phyloP scores from a whole-genome alignment of 2,113 vertebrate species.

The Myrmecophaga tridactyla region DNA sequence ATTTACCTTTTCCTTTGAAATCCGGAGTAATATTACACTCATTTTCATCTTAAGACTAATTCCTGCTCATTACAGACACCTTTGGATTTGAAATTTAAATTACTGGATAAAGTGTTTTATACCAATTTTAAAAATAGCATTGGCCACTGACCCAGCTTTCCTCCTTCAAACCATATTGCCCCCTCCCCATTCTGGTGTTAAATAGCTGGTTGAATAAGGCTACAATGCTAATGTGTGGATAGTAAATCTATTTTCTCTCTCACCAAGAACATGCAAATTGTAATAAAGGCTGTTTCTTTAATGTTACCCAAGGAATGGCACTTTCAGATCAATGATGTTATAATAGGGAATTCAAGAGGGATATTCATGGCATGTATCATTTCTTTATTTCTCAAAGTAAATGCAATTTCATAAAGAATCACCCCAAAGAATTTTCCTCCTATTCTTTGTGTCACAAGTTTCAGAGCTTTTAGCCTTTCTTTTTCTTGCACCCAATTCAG shows the following conservation, averaged over 20 bases:
- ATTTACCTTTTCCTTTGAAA: slow-evolving; percentile 1
- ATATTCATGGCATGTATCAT: not conserved
- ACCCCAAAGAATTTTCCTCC: not conserved
- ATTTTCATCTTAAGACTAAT: not conserved
- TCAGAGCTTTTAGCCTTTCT: not conserved
- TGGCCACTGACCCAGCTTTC: not conserved
- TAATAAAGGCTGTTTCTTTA: not conserved
- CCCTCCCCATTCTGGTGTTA: not conserved
- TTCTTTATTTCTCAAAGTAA: not conserved
- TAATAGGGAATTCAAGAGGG: not conserved
- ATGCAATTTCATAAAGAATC: not conserved
- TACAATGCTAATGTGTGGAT: not conserved
- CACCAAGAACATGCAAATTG: not conserved
- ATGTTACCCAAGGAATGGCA: not conserved
- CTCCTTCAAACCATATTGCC: not conserved
- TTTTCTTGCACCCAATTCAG: not conserved
- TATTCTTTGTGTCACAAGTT: not conserved
- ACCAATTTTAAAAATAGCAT: not conserved
- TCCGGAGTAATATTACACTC: not conserved
- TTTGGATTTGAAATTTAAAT: slow-evolving; percentile 41
- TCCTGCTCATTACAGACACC: not conserved
- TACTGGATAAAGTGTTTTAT: not conserved
- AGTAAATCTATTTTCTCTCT: not conserved
- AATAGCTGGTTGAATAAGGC: not conserved
- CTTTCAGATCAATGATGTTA: not conserved